Evolutionary conservation across 2,113 vertebrate species (phyloP), one percentile per base, ranked within the genome.

Genomic region (Cyanoderma ruficeps): DNA sequence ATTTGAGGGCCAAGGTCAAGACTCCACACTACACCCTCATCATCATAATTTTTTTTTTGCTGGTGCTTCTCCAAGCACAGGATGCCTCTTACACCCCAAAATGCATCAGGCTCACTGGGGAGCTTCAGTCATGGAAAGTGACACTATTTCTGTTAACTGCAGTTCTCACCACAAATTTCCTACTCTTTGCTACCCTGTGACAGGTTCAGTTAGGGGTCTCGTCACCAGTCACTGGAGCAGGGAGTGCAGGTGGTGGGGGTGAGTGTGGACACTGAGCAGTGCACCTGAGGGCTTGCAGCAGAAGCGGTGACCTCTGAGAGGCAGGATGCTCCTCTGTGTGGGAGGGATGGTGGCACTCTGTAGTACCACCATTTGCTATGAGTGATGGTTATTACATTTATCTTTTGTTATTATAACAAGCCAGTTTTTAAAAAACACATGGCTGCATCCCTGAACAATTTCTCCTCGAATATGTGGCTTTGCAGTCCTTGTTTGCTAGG

Each of bases 171-270:
- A 8, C 35, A 35, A 7, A 33, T 72, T 49, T 76, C 25, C 39
- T 69, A 10, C 49, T 61, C 49, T 47, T 35, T 89, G 59, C 64
- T 61, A 3, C 23, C 77, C 56, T 64, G 74, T 30, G 22, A 35
- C 12, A 41, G 41, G 44, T 37, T 56, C 57, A 28, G 0, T 75
- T 60, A 18, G 28, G 37, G 25, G 9, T 37, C 19, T 44, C 76
- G 57, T 81, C 50, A 46, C 25, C 64, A 82, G 31, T 30, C n/a
- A 17, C 4, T 69, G 33, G 22, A 52, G 59, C 21, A 18, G 39
- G 0, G 0, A 81, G 15, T 28, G 52, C 22, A 42, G 65, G 53
- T 70, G 31, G 25, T 0, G 0, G 47, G 50, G 18, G 15, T 74
- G 35, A 47, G 18, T 1, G 7, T 42, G 37, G 42, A 13, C 27